phyloP scores from a whole-genome alignment of 2,888 invertebrate genomes.

The Zelleria hepariella region DNA sequence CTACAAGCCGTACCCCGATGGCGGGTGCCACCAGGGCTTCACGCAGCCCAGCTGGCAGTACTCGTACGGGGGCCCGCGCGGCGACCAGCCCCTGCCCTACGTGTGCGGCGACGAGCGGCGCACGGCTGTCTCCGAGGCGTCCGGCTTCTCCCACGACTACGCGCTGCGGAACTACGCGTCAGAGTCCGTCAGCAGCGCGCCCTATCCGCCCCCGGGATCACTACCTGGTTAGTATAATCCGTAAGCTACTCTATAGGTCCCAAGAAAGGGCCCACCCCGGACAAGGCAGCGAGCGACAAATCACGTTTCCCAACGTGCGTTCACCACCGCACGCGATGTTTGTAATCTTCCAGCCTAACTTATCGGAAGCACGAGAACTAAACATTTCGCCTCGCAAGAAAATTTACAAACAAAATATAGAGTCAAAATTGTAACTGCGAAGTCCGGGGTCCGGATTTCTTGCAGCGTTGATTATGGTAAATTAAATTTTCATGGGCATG shows the following conservation, averaged over 20 bases:
- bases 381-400: slow-evolving; percentile 38
- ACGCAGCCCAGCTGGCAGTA: slow-evolving; percentile 84
- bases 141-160: slow-evolving; percentile 81
- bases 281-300: slow-evolving; percentile 21
- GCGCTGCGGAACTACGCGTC: slow-evolving; percentile 82
- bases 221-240: slow-evolving; percentile 62
- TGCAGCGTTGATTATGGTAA: not conserved
- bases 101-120: slow-evolving; percentile 80
- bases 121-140: slow-evolving; percentile 74
- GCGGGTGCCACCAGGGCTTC: slow-evolving; percentile 78
- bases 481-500: not conserved
- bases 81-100: slow-evolving; percentile 79
- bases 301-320: slow-evolving; percentile 48
- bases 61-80: slow-evolving; percentile 73
- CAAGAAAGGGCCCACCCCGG: slow-evolving; percentile 23
- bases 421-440: not conserved
- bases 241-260: not conserved
- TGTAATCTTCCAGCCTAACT: slow-evolving; percentile 50
- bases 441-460: not conserved
- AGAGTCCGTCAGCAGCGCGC: slow-evolving; percentile 80
- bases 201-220: slow-evolving; percentile 85
- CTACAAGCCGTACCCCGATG: slow-evolving; percentile 73
- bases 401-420: slow-evolving; percentile 50
- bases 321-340: slow-evolving; percentile 37
- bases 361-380: slow-evolving; percentile 42